phyloP scores from a whole-genome alignment of 2,113 vertebrate species.

The Pluvialis apricaria region DNA sequence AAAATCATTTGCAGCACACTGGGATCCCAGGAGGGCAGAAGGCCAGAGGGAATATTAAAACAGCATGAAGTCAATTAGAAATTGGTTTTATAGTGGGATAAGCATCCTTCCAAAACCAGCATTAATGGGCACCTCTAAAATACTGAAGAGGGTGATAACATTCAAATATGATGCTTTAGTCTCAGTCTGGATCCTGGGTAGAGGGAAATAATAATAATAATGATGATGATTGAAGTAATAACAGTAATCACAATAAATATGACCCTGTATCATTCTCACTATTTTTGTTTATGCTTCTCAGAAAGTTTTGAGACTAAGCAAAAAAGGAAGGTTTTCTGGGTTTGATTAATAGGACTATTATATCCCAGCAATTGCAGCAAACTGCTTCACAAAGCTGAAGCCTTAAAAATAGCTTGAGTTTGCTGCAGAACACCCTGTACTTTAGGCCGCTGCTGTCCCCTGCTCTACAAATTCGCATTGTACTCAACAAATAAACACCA shows the following conservation, averaged over 20 bases:
- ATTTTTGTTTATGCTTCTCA: background rate
- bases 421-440: background rate
- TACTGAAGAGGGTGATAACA: constrained; percentile 2
- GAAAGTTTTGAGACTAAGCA: constrained; percentile 1
- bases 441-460: background rate
- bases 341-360: background rate
- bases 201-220: background rate
- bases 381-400: background rate
- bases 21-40: constrained; percentile 8
- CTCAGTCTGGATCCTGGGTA: background rate
- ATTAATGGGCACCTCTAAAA: constrained; percentile 4
- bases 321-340: background rate
- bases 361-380: background rate
- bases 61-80: constrained; percentile 40
- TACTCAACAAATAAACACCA: constrained; percentile 19
- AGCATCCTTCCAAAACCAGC: background rate
- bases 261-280: background rate
- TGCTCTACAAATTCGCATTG: constrained; percentile 27
- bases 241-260: constrained; percentile 18
- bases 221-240: constrained; percentile 19
- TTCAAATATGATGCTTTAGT: constrained; percentile 1
- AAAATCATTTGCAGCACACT: background rate
- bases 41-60: constrained; percentile 36
- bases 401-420: background rate
- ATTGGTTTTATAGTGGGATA: constrained; percentile 11